Base-by-base conservation (phyloP, 2,797 vertebrate genomes). In the Mallotus villosus region DNA sequence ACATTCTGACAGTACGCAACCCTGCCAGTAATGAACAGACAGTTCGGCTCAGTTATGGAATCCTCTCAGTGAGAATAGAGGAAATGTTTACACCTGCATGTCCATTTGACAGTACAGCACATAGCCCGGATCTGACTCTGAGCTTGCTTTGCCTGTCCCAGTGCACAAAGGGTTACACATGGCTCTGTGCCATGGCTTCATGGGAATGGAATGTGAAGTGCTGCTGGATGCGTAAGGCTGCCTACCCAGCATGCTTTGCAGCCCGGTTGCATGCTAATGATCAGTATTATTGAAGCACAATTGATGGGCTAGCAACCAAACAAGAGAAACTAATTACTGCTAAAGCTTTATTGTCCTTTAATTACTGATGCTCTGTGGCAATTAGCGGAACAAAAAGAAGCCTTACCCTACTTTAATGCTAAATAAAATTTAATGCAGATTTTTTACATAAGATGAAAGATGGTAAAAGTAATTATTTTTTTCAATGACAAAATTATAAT, bases 191-290 rank as follows among this genome's bases (percentile, higher is more conserved):
- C 88, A 91, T 92, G 95, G 91, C 92, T 94, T 98, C 97, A 98
- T 89, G 94, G 94, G 95, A 97, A 95, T 94, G 96, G 97, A 98
- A 98, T 99, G 96, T 96, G 94, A 93, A 96, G 95, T 94, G 93
- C 91, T 90, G 93, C 90, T 90, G 91, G 91, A 89, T 91, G 88
- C 89, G 84, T 86, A 90, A 83, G 84, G 88, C 92, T 93, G 90
- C 89, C 93, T 92, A 94, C 93, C 93, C 94, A 95, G 93, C 93
- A 95, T 95, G 94, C 94, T 92, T 94, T 88, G 92, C 87, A 91
- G 90, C 89, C 94, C 92, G 91, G 92, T 93, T 93, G 93, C 90
- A 95, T 92, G 93, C 94, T 94, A 94, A 95, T 94, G 95, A 92
- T 92, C 88, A 93, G 93, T 94, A 96, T 96, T 97, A 96, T 97